A percentile compares a stretch with the other conserved stretches of the same genome.
Evolutionary conservation across 2,113 vertebrate species (phyloP).

Genomic region (Mesoclemmys tuberculata): DNA sequence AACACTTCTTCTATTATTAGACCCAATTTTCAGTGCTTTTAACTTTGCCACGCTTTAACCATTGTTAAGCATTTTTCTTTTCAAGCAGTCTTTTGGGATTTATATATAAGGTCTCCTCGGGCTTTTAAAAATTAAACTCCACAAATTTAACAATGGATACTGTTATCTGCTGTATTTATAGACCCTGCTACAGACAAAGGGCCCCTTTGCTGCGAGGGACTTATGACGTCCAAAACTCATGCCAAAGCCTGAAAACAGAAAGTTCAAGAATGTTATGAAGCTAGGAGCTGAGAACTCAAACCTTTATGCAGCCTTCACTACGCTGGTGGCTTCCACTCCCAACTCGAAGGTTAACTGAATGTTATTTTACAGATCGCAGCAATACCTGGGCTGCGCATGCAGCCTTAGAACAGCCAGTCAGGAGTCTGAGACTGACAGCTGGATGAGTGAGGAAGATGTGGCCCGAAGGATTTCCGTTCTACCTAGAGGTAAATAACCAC

Average conservation of each 20-base stretch:
- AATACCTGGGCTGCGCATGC: not conserved
- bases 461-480: slow-evolving; percentile 27
- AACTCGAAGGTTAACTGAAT: not conserved
- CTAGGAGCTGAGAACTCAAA: not conserved
- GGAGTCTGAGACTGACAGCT: slow-evolving; percentile 72
- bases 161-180: not conserved
- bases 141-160: accelerated
- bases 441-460: slow-evolving; percentile 72
- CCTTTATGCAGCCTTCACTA: not conserved
- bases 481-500: slow-evolving; percentile 68
- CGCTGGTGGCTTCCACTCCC: not conserved
- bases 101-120: not conserved
- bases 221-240: not conserved
- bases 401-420: slow-evolving; percentile 19
- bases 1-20: not conserved
- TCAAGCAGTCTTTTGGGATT: not conserved
- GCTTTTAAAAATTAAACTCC: not conserved
- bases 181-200: not conserved
- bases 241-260: not conserved
- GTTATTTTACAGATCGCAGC: slow-evolving; percentile 55
- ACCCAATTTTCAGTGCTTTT: not conserved
- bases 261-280: not conserved
- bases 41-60: not conserved
- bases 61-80: not conserved
- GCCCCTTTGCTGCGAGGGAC: not conserved